Evolutionary conservation across 2,888 invertebrate species (phyloP).

Genomic region (Chrysolina haemoptera): DNA sequence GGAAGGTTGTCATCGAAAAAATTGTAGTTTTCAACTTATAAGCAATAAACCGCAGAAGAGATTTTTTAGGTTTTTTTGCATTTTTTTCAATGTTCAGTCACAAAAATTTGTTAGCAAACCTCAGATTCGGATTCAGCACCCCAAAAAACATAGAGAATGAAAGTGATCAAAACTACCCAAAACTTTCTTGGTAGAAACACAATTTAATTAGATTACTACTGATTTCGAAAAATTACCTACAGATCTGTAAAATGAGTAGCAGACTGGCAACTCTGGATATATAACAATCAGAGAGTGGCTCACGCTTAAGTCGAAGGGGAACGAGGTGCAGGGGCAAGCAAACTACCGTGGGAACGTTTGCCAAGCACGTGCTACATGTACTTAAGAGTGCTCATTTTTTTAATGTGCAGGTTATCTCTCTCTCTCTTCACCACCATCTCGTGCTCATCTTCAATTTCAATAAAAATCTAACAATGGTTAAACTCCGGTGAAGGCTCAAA

Average conservation of each 20-base stretch:
- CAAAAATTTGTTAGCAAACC: too few species aligned
- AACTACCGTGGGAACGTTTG: slow-evolving; percentile 70
- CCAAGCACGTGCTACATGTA: slow-evolving; percentile 68
- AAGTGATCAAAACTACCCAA: too few species aligned
- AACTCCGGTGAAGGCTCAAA: slow-evolving; percentile 25
- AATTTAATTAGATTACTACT: too few species aligned
- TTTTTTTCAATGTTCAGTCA: too few species aligned
- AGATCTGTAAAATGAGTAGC: not conserved
- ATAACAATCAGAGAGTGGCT: slow-evolving; percentile 53
- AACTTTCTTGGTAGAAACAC: too few species aligned
- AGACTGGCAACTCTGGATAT: slow-evolving; percentile 31
- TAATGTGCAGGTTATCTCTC: slow-evolving; percentile 34
- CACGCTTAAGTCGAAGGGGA: slow-evolving; percentile 48
- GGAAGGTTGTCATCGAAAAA: too few species aligned
- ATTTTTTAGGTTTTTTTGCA: too few species aligned
- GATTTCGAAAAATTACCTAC: too few species aligned
- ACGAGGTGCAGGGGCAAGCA: slow-evolving; percentile 52
- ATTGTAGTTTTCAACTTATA: too few species aligned
- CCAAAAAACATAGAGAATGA: too few species aligned
- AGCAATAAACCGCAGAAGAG: too few species aligned
- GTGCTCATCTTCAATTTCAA: slow-evolving; percentile 38
- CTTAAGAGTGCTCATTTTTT: slow-evolving; percentile 45
- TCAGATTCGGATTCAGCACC: too few species aligned
- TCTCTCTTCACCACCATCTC: slow-evolving; percentile 26
- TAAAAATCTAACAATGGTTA: slow-evolving; percentile 43